Evolutionary conservation across 2,888 invertebrate genomes (phyloP).

Genomic region (Nectonema munidae): DNA sequence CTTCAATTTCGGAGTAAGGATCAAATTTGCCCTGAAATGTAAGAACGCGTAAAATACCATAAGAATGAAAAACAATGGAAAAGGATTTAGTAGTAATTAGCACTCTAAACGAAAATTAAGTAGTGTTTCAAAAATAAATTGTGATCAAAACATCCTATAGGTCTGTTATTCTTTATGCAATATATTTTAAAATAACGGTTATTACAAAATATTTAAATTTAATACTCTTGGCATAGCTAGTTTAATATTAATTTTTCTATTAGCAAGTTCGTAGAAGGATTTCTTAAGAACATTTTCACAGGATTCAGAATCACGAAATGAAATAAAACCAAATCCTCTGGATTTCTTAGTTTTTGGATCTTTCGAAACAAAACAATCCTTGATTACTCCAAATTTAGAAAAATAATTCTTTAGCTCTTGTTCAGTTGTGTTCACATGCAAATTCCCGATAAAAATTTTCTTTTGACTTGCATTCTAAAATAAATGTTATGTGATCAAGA

Average conservation of each 20-base stretch:
- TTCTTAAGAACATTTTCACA: not conserved
- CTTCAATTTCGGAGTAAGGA: too few relatives aligned
- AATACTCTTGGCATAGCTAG: constrained; percentile 1
- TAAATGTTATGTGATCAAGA: too few relatives aligned
- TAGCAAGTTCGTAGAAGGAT: not conserved
- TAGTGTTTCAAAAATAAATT: too few relatives aligned
- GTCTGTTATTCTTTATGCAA: too few relatives aligned
- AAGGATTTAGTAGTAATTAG: too few relatives aligned
- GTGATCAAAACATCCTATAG: too few relatives aligned
- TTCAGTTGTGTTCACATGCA: constrained; percentile 2
- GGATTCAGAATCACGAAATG: not conserved
- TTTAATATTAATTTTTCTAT: constrained; percentile 1
- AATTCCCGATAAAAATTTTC: constrained; percentile 7
- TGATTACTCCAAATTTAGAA: not conserved
- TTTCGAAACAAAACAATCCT: constrained; percentile 1
- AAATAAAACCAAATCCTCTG: constrained; percentile 9
- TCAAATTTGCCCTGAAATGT: too few relatives aligned
- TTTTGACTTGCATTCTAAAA: too few relatives aligned
- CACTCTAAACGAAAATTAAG: too few relatives aligned
- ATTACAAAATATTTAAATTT: not conserved
- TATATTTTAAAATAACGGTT: too few relatives aligned
- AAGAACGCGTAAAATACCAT: too few relatives aligned
- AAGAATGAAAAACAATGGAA: too few relatives aligned
- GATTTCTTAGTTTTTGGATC: constrained; percentile 6
- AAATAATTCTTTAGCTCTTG: not conserved